Base-by-base conservation (phyloP, 1,140 invertebrate species). In the Drosophila ironensis region DNA sequence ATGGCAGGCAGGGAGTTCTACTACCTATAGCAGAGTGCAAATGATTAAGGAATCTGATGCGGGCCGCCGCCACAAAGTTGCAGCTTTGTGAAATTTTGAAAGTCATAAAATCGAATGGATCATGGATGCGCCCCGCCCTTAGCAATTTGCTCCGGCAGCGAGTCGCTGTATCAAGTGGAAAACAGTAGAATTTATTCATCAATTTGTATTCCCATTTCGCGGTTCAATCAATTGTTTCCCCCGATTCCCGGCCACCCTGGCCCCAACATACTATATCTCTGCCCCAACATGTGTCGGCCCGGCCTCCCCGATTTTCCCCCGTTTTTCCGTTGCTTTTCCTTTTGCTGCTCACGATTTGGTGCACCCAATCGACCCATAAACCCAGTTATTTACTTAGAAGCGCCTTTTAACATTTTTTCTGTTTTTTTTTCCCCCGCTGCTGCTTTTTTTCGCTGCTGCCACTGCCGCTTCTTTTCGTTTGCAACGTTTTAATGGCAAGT, bases 351-450 rank as follows among this genome's bases (percentile, higher is more conserved):
- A 82, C 82, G 82, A 87, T 87, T 87, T 87, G 82, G 86, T 88
- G 86, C 86, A 88, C 86, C 86, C 86, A 88, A 88, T 88, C 86
- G 86, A 88, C 86, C 86, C 86, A 88, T 86, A 88, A 88, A 88
- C 86, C 86, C 72, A 88, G 86, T 88, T 88, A 88, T 86, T 88
- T 88, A 80, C 86, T 84, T 88, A 84, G 80, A 86, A 84, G 80
- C 80, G 78, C 78, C 80, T 84, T 84, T 84, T 84, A 86, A 86
- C 78, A 67, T 71, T 84, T 84, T 72, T 63, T 47, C 52, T 40
- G 12, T 22, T 28, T 25, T 12, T 41, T 44, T 22, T 11, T 44
- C n/a, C n/a, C n/a, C n/a, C n/a, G n/a, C n/a, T n/a, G n/a, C n/a
- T n/a, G n/a, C n/a, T n/a, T 42, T 33, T 56, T 42, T 40, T 35